A percentile compares a stretch with the other conserved stretches of the same genome.
phyloP scores from a whole-genome alignment of 64 coral and sea anemone species.

The Stichodactyla mertensii region DNA sequence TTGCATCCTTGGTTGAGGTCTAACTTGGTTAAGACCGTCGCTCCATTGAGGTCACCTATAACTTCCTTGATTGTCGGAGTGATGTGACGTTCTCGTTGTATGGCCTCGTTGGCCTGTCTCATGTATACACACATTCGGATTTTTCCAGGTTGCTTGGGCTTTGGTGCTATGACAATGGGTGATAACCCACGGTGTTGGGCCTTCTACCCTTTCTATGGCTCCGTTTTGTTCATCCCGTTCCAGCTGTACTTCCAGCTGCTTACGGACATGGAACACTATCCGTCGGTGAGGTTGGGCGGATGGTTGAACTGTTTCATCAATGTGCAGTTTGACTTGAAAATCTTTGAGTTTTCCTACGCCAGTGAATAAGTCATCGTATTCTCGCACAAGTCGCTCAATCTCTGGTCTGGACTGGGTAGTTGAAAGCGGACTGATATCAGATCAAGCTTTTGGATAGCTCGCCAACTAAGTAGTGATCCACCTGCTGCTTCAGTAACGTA shows the following conservation, averaged over 20 bases:
- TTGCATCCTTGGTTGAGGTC: conserved; percentile 26
- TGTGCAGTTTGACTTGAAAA: conserved; percentile 43
- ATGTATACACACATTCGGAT: conserved; percentile 58
- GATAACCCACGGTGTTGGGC: conserved; percentile 53
- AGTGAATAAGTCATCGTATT: conserved; percentile 2
- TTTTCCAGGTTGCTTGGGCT: conserved; percentile 47
- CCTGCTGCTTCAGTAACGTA: conserved; percentile 42
- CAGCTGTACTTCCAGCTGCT: conserved; percentile 37
- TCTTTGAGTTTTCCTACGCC: neutral
- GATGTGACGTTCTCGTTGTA: conserved; percentile 36
- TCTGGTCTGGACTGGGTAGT: neutral
- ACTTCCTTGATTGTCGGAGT: conserved; percentile 48
- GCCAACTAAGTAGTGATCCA: conserved; percentile 63
- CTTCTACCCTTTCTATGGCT: conserved; percentile 40
- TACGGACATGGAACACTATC: conserved; percentile 22
- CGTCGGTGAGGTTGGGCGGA: conserved; percentile 36
- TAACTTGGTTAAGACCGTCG: conserved; percentile 33
- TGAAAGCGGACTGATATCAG: conserved; percentile 31
- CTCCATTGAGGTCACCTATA: conserved; percentile 36
- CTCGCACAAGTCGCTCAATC: conserved; percentile 32
- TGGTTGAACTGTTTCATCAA: conserved; percentile 24
- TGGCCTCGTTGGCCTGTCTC: conserved; percentile 35
- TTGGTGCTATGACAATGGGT: conserved; percentile 44
- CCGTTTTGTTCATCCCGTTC: conserved; percentile 16
- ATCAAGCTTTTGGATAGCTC: conserved; percentile 30